A percentile compares a stretch with the other conserved stretches of the same genome.
These are phyloP conservation scores for Centroberyx gerrardi DNA, from an alignment of 2,797 vertebrate genomes.

Conservation along the genomic window DNA sequence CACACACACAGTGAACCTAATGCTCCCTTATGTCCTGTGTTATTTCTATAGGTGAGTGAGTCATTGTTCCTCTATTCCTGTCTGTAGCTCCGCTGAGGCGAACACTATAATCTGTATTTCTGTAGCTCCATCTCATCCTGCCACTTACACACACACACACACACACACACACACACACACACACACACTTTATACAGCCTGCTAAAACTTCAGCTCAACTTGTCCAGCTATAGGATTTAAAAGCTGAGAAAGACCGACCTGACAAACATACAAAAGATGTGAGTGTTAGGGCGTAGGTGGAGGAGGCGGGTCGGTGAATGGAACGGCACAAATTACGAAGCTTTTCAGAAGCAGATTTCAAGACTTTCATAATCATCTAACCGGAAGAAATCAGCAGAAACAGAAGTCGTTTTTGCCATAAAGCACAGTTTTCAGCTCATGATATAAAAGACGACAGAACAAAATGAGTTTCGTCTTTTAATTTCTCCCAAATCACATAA, in stretches of 20 bases:
- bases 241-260: neutral
- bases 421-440: too few relatives aligned
- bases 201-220: slow-evolving; percentile 9
- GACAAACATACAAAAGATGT: neutral
- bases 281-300: neutral
- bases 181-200: slow-evolving; percentile 7
- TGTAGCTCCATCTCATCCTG: slow-evolving; percentile 10
- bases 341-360: slow-evolving; percentile 5
- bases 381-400: too few relatives aligned
- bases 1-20: slow-evolving; percentile 29
- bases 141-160: slow-evolving; percentile 32
- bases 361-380: too few relatives aligned
- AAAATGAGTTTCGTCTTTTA: too few relatives aligned
- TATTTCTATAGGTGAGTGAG: slow-evolving; percentile 73
- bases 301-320: neutral
- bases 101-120: slow-evolving; percentile 49
- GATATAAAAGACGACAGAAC: too few relatives aligned
- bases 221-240: neutral
- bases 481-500: too few relatives aligned
- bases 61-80: slow-evolving; percentile 70
- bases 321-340: neutral
- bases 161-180: slow-evolving; percentile 28
- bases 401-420: too few relatives aligned
- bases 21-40: slow-evolving; percentile 53
- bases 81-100: slow-evolving; percentile 59